Evolutionary conservation across 1,140 invertebrate genomes (phyloP).

Genomic region (Idris sp.): DNA sequence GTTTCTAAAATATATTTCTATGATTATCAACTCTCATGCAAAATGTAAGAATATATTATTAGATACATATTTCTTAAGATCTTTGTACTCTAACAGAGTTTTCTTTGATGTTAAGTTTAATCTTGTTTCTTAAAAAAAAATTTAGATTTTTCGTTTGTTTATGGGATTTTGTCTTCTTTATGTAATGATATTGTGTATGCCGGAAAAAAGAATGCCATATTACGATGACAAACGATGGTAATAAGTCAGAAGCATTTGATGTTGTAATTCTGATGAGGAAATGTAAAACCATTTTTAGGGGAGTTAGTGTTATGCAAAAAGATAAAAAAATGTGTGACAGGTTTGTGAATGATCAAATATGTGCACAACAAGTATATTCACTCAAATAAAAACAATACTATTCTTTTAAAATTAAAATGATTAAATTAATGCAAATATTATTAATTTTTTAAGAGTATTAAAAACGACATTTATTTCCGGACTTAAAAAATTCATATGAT

Average conservation of each 20-base stretch:
- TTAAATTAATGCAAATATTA: too few relatives aligned
- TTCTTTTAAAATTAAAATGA: too few relatives aligned
- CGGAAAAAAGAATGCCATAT: slow-evolving; percentile 21
- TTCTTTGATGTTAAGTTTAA: slow-evolving; percentile 27
- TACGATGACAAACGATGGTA: slow-evolving; percentile 41
- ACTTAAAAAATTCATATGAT: too few relatives aligned
- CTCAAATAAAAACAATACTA: too few relatives aligned
- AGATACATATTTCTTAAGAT: slow-evolving; percentile 17
- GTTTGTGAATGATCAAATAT: too few relatives aligned
- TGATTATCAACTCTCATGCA: slow-evolving; percentile 1
- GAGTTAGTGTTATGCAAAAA: too few relatives aligned
- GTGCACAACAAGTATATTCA: too few relatives aligned
- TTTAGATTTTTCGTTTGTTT: slow-evolving; percentile 35
- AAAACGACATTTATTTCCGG: too few relatives aligned
- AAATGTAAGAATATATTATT: slow-evolving; percentile 26
- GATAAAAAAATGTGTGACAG: too few relatives aligned
- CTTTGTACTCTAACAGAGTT: slow-evolving; percentile 14
- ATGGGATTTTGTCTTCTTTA: slow-evolving; percentile 28
- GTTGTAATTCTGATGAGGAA: slow-evolving; percentile 26
- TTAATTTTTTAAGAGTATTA: too few relatives aligned
- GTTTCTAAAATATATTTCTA: background rate
- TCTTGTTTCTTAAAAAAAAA: slow-evolving; percentile 31
- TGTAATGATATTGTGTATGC: slow-evolving; percentile 23
- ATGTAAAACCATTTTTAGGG: too few relatives aligned
- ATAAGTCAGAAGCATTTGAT: slow-evolving; percentile 36